These are phyloP conservation scores for Heliconius cydno DNA, from an alignment of 2,888 invertebrate genomes.

Conservation along the genomic window DNA sequence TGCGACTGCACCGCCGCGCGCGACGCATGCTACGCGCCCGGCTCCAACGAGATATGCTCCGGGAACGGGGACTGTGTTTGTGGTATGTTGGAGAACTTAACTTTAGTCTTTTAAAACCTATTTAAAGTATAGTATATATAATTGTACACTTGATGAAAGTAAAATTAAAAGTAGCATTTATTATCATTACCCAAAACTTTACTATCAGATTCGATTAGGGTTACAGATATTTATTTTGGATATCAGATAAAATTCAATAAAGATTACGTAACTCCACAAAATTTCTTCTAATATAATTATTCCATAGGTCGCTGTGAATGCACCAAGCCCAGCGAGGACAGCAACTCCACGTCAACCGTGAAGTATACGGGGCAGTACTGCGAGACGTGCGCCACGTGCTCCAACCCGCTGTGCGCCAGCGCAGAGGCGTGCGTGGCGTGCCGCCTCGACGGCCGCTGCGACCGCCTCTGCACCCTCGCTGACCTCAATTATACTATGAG, in stretches of 20 bases:
- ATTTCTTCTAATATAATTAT: background rate
- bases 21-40: conserved; percentile 81
- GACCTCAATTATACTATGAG: conserved; percentile 69
- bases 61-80: conserved; percentile 91
- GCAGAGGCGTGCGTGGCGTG: conserved; percentile 78
- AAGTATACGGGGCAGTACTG: conserved; percentile 77
- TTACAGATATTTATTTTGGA: too few species aligned
- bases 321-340: conserved; percentile 54
- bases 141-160: background rate
- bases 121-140: background rate
- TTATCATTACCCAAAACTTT: background rate
- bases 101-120: background rate
- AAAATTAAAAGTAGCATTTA: background rate
- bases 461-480: conserved; percentile 63
- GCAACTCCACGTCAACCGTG: conserved; percentile 53
- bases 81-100: conserved; percentile 66
- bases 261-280: too few species aligned
- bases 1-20: conserved; percentile 83
- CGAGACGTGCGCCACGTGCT: conserved; percentile 78
- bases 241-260: too few species aligned
- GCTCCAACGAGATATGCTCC: conserved; percentile 84
- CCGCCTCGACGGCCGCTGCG: conserved; percentile 66
- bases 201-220: too few species aligned
- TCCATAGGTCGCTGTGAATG: conserved; percentile 72
- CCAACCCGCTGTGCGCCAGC: conserved; percentile 76